Conservation (phyloP, 2,888 invertebrate genomes). For the Heliothis peltigera region DNA sequence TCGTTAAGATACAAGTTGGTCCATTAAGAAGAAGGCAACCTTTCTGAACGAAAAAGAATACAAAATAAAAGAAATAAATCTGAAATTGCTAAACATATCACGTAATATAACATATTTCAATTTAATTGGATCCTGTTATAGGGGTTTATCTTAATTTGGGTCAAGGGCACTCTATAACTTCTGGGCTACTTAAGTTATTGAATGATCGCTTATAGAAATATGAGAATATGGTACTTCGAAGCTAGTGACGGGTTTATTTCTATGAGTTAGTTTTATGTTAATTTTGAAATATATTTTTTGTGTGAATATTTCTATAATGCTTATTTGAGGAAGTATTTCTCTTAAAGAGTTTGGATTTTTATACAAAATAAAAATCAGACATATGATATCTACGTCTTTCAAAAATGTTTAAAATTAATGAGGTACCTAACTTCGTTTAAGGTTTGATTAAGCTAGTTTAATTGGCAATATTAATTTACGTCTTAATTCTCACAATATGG, state of each 20-base stretch:
- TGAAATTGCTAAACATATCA: background rate
- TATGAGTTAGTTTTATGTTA: constrained; percentile 19
- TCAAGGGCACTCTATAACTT: constrained; percentile 28
- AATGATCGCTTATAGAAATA: background rate
- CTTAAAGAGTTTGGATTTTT: no score
- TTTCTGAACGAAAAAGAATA: background rate
- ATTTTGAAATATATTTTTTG: background rate
- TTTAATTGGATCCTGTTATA: constrained; percentile 32
- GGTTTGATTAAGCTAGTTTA: no score
- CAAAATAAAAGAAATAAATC: background rate
- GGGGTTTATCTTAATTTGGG: constrained; percentile 19
- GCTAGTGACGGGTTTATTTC: constrained; percentile 13
- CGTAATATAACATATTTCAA: constrained; percentile 11
- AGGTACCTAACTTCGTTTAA: no score
- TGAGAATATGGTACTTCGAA: background rate
- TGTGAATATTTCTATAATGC: no score
- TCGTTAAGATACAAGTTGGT: constrained; percentile 7
- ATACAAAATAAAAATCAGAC: no score
- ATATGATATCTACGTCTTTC: no score
- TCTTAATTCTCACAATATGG: no score
- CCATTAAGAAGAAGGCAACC: constrained; percentile 1
- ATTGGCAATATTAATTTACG: no score
- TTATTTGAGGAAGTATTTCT: no score
- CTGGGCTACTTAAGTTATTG: constrained; percentile 25
- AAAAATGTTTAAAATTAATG: no score